Evolutionary conservation across 2,797 vertebrate species (phyloP).

Genomic region (Novumbra hubbsi): DNA sequence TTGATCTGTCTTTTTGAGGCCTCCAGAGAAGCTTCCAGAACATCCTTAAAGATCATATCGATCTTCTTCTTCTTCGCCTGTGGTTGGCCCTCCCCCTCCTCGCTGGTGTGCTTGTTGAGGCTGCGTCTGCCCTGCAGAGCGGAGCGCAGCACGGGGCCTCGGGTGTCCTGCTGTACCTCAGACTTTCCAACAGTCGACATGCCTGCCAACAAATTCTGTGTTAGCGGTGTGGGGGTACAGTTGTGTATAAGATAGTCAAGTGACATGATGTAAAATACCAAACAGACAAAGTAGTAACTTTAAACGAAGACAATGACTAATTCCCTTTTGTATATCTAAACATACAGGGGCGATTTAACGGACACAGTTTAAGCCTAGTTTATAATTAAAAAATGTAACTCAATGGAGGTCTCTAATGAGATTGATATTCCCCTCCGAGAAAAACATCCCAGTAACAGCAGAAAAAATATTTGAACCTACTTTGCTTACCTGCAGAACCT

Average conservation of each 20-base stretch:
- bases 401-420: background rate
- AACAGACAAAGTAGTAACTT: background rate
- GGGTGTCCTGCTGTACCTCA: constrained; percentile 76
- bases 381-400: background rate
- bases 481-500: constrained; percentile 48
- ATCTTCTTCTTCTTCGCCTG: constrained; percentile 94
- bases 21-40: constrained; percentile 87
- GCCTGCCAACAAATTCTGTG: constrained; percentile 47
- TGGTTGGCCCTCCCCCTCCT: constrained; percentile 80
- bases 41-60: constrained; percentile 93
- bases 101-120: constrained; percentile 74
- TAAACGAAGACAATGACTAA: background rate
- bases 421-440: background rate
- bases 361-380: too few species aligned
- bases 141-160: constrained; percentile 68
- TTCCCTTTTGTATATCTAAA: background rate
- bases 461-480: constrained; percentile 23
- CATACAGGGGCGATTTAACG: too few species aligned
- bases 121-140: constrained; percentile 76
- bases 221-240: constrained; percentile 9
- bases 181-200: constrained; percentile 54
- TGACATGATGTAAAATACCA: constrained; percentile 1
- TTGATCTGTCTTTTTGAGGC: constrained; percentile 68
- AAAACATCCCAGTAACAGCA: background rate
- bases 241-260: background rate